These are phyloP conservation scores for Rhopilema esculentum DNA, from an alignment of 30 jellyfish, hydroid and myxozoan species.

Conservation along the genomic window DNA sequence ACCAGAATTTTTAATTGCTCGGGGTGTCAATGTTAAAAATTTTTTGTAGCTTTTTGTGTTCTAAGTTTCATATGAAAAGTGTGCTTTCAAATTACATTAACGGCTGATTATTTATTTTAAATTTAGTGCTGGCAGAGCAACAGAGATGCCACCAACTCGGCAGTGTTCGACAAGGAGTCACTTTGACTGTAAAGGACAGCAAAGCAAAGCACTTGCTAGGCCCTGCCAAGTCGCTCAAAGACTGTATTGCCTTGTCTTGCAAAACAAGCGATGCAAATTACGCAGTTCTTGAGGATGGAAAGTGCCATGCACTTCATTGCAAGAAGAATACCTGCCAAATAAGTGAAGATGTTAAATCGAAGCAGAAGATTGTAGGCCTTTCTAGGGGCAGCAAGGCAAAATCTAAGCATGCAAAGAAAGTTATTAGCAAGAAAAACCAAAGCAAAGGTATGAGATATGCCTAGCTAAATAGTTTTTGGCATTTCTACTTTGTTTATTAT, in stretches of 20 bases:
- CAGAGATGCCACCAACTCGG: constrained; percentile 48
- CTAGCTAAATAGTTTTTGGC: too few relatives aligned
- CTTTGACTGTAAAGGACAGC: constrained; percentile 31
- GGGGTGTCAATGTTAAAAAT: too few relatives aligned
- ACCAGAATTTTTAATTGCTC: too few relatives aligned
- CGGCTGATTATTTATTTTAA: background rate
- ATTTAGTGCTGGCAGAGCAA: constrained; percentile 39
- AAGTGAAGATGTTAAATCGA: constrained; percentile 54
- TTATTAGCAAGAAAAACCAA: background rate
- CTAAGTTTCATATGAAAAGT: background rate
- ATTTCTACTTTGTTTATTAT: too few relatives aligned
- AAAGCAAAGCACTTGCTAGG: constrained; percentile 34
- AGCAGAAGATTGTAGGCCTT: constrained; percentile 54
- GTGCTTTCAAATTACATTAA: background rate
- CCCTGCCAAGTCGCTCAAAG: constrained; percentile 24
- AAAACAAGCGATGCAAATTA: constrained; percentile 47
- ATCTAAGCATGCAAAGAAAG: background rate
- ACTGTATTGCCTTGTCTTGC: constrained; percentile 61
- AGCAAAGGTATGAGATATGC: constrained; percentile 7
- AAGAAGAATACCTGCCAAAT: constrained; percentile 66
- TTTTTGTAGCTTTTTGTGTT: background rate
- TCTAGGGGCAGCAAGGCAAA: constrained; percentile 2
- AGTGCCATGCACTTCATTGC: constrained; percentile 65
- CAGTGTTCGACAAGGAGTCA: constrained; percentile 14
- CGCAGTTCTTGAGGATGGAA: constrained; percentile 55